A percentile compares a stretch with the other conserved stretches of the same genome.
Conservation (phyloP, 1,140 invertebrate species). For the Drosophila tristis region DNA sequence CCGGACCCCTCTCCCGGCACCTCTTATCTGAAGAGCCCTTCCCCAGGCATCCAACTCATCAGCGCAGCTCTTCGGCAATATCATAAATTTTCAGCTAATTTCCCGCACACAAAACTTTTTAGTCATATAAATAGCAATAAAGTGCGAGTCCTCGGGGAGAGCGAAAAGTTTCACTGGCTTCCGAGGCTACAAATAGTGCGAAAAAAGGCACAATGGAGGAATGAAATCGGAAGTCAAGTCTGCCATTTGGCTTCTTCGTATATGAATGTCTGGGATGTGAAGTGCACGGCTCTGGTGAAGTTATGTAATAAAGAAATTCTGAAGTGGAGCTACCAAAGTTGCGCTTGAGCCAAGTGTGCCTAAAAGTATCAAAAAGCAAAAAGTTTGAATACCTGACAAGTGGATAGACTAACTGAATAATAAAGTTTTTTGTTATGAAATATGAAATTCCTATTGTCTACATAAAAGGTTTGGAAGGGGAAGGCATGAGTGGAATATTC, state of each 20-base stretch:
- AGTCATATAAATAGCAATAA: constrained; percentile 60
- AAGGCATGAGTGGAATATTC: no score
- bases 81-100: constrained; percentile 68
- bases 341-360: constrained; percentile 19
- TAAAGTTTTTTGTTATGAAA: background rate
- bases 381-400: constrained; percentile 37
- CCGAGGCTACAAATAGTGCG: constrained; percentile 2
- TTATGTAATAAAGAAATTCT: constrained; percentile 24
- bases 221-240: constrained; percentile 31
- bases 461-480: no score
- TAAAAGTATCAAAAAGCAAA: constrained; percentile 22
- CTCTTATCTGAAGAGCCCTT: constrained; percentile 39
- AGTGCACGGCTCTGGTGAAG: constrained; percentile 21
- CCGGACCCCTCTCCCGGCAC: constrained; percentile 14
- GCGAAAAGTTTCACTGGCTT: constrained; percentile 29
- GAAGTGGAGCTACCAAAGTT: constrained; percentile 36
- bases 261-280: constrained; percentile 1
- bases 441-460: no score
- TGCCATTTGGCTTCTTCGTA: constrained; percentile 13
- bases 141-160: constrained; percentile 22
- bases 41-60: background rate
- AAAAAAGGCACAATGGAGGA: constrained; percentile 22
- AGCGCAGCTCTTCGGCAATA: constrained; percentile 39
- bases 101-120: constrained; percentile 64
- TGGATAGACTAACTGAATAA: constrained; percentile 9